phyloP scores from a whole-genome alignment of 2,113 vertebrate genomes.

The Xiphophorus hellerii region DNA sequence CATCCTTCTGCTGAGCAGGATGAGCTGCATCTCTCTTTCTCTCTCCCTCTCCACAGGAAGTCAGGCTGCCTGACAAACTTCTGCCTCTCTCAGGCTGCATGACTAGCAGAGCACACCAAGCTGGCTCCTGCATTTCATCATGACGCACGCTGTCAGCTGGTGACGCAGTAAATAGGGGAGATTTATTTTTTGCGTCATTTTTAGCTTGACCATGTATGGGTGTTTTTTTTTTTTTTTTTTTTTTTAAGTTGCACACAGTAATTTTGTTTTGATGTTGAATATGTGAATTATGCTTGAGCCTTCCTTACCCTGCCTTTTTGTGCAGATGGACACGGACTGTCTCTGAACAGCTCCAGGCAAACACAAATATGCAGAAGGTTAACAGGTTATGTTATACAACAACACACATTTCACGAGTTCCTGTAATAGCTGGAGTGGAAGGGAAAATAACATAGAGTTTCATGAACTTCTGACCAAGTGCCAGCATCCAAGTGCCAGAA shows the following conservation, averaged over 20 bases:
- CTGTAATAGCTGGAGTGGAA: not conserved
- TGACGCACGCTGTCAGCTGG: constrained; percentile 61
- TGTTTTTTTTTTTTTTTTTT: not conserved
- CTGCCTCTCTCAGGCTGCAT: constrained; percentile 25
- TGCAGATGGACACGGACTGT: not conserved
- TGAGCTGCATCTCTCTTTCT: constrained; percentile 9
- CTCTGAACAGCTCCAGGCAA: not conserved
- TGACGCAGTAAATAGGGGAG: constrained; percentile 71
- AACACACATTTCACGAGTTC: not conserved
- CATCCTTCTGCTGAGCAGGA: constrained; percentile 9
- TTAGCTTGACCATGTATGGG: constrained; percentile 54
- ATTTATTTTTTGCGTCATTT: constrained; percentile 61
- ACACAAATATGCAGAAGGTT: not conserved
- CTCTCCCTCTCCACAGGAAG: constrained; percentile 14
- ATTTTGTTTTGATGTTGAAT: not conserved
- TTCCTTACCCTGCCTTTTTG: not conserved
- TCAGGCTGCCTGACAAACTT: constrained; percentile 1
- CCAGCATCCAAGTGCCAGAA: too few relatives aligned
- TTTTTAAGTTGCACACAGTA: not conserved
- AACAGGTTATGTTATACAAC: not conserved
- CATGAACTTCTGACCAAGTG: too few relatives aligned
- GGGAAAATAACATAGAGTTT: too few relatives aligned
- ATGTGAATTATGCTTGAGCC: not conserved
- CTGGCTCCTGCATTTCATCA: constrained; percentile 49
- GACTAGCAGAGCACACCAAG: constrained; percentile 17